A percentile compares a stretch with the other conserved stretches of the same genome.
These are phyloP conservation scores for Cynodonichthys magdalenae DNA, from an alignment of 2,797 vertebrate species.

Conservation along the genomic window DNA sequence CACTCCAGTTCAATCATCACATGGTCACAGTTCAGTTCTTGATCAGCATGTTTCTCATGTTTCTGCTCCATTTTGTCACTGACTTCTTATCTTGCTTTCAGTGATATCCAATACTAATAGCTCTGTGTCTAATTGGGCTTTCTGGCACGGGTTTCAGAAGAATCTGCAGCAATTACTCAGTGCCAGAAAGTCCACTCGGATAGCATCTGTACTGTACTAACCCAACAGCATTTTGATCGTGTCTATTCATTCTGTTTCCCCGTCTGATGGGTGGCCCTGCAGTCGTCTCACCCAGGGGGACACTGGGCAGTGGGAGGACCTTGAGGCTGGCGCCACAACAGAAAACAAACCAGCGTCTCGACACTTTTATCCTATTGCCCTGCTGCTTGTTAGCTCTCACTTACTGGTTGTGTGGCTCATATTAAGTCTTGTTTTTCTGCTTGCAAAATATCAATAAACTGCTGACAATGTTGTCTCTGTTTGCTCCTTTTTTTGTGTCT, in stretches of 20 bases:
- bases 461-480: conserved; percentile 75
- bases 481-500: conserved; percentile 53
- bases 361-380: conserved; percentile 99
- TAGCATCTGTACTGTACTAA: conserved; percentile 63
- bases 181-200: conserved; percentile 35
- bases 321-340: conserved; percentile 91
- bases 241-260: conserved; percentile 58
- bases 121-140: conserved; percentile 45
- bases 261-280: conserved; percentile 71
- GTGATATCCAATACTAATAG: conserved; percentile 31
- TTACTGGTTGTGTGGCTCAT: conserved; percentile 99
- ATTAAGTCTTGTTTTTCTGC: conserved; percentile 99
- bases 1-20: conserved; percentile 8
- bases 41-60: conserved; percentile 12
- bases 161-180: conserved; percentile 8
- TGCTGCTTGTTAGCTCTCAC: conserved; percentile 99
- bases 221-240: conserved; percentile 59
- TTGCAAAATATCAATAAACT: conserved; percentile 99
- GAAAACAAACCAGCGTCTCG: conserved; percentile 98
- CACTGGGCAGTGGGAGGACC: conserved; percentile 93
- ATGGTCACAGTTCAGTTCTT: conserved; percentile 4
- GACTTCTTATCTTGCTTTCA: conserved; percentile 39
- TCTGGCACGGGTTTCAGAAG: conserved; percentile 7
- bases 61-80: conserved; percentile 14
- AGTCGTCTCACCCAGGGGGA: conserved; percentile 95